Conservation (phyloP, 1,140 invertebrate genomes). For the Teleogryllus occipitalis region DNA sequence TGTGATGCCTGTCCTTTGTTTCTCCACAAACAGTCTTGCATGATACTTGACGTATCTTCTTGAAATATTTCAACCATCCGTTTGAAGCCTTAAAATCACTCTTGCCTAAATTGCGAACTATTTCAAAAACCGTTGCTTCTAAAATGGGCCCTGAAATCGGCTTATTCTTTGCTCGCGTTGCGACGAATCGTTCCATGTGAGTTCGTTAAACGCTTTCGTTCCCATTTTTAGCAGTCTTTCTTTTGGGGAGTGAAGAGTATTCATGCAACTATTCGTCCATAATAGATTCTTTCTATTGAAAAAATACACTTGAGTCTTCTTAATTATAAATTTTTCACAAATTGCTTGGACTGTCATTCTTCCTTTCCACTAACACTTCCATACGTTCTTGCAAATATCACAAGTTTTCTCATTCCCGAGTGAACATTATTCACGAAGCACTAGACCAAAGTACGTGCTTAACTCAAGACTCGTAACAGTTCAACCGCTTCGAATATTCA, state of each 20-base stretch:
- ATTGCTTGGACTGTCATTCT: too few species aligned
- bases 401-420: too few species aligned
- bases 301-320: too few species aligned
- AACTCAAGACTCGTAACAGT: too few species aligned
- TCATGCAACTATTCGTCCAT: too few species aligned
- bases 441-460: too few species aligned
- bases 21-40: background rate
- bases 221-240: background rate
- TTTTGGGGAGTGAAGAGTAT: background rate
- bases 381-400: too few species aligned
- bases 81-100: background rate
- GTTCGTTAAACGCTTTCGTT: conserved; percentile 5
- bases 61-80: background rate
- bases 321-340: too few species aligned
- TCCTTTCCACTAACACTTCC: too few species aligned
- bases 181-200: background rate
- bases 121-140: background rate
- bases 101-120: background rate
- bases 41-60: background rate
- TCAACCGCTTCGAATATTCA: too few species aligned
- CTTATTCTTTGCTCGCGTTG: background rate
- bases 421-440: too few species aligned
- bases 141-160: background rate
- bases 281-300: too few species aligned
- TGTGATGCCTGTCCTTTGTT: background rate